Conservation (phyloP, 2,888 invertebrate species). For the Drosophila pegasa region DNA sequence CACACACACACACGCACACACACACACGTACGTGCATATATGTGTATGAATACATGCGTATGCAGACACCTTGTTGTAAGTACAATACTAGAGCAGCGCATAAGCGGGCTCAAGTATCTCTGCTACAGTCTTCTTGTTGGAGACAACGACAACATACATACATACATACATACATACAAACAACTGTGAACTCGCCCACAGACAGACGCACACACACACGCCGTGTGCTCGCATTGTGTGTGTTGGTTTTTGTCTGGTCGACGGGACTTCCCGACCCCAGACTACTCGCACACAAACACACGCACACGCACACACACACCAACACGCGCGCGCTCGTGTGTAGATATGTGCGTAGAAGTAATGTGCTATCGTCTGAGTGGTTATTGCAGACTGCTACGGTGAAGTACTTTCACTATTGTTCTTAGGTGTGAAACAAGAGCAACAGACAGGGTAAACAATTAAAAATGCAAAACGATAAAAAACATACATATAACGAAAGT, state of each 20-base stretch:
- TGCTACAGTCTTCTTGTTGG: background rate
- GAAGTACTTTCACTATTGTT: constrained; percentile 72
- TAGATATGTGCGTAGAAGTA: constrained; percentile 28
- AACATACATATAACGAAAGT: constrained; percentile 13
- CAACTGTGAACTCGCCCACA: background rate
- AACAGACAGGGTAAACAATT: constrained; percentile 60
- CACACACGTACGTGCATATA: constrained; percentile 4
- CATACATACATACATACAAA: background rate
- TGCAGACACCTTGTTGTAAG: constrained; percentile 8
- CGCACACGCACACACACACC: background rate
- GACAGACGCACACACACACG: too few species aligned
- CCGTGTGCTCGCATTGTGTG: constrained; percentile 2
- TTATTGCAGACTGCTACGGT: constrained; percentile 55
- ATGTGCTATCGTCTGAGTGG: constrained; percentile 56
- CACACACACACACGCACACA: constrained; percentile 2
- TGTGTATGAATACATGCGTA: background rate
- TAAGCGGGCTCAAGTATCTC: constrained; percentile 5
- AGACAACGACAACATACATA: background rate
- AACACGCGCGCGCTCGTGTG: background rate
- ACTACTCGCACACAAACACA: background rate
- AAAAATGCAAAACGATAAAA: constrained; percentile 53
- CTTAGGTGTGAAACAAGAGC: constrained; percentile 66
- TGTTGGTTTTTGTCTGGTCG: constrained; percentile 3
- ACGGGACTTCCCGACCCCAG: constrained; percentile 16
- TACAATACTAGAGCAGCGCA: constrained; percentile 2